phyloP scores from a whole-genome alignment of 2,888 invertebrate genomes.

The Plebejus melissa region DNA sequence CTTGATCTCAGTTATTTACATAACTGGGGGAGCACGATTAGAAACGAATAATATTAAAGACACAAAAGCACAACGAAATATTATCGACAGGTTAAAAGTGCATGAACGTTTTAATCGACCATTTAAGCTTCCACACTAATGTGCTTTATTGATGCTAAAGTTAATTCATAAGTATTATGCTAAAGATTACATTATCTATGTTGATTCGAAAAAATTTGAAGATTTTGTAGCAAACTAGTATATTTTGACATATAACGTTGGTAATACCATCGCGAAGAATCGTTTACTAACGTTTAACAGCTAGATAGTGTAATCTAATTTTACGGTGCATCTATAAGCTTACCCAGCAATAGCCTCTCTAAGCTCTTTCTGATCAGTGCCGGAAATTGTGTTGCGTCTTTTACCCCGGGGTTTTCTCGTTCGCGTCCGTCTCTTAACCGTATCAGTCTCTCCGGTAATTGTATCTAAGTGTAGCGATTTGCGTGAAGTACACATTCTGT shows the following conservation, averaged over 20 bases:
- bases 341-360: constrained; percentile 91
- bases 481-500: constrained; percentile 91
- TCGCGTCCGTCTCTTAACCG: constrained; percentile 84
- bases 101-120: constrained; percentile 57
- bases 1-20: constrained; percentile 43
- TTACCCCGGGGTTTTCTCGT: constrained; percentile 88
- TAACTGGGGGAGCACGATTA: constrained; percentile 65
- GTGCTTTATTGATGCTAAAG: constrained; percentile 64
- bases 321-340: constrained; percentile 78
- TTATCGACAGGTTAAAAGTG: constrained; percentile 70
- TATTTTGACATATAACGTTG: neutral
- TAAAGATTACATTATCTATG: constrained; percentile 65
- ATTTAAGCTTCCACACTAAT: constrained; percentile 66
- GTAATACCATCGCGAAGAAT: neutral
- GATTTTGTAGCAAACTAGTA: neutral
- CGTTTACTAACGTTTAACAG: neutral
- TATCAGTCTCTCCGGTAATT: constrained; percentile 75
- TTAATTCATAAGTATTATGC: constrained; percentile 51
- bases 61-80: constrained; percentile 72
- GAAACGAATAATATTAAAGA: constrained; percentile 61
- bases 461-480: constrained; percentile 85
- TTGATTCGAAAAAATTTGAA: neutral
- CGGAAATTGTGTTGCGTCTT: constrained; percentile 93
- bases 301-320: constrained; percentile 62
- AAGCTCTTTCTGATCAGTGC: constrained; percentile 94